Conservation (phyloP, 2,888 invertebrate genomes). For the Cephus pygmeus region DNA sequence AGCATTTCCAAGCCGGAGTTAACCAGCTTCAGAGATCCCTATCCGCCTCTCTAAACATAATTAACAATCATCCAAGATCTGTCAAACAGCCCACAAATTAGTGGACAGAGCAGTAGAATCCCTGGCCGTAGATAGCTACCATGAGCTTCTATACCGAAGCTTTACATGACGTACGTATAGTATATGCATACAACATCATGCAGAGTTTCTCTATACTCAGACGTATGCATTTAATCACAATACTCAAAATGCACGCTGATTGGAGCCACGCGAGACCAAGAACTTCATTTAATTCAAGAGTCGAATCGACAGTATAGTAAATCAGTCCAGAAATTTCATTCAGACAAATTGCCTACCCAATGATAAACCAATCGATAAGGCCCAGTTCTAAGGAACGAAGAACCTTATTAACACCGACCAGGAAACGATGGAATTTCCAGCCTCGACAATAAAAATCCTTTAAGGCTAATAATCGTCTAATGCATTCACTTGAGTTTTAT, state of each 20-base stretch:
- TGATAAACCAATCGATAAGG: neutral
- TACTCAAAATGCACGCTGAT: neutral
- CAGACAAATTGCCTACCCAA: neutral
- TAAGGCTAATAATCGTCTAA: neutral
- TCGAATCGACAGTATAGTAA: neutral
- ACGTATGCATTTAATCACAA: neutral
- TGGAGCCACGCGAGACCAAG: neutral
- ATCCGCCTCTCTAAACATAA: conserved; percentile 55
- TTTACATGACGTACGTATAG: conserved; percentile 14
- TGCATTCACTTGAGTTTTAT: neutral
- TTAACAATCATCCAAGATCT: conserved; percentile 63
- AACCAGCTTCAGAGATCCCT: conserved; percentile 11
- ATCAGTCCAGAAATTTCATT: neutral
- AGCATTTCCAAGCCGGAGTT: conserved; percentile 5
- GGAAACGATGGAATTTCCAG: neutral
- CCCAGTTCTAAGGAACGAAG: neutral
- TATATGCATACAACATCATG: neutral
- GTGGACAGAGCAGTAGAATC: conserved; percentile 47
- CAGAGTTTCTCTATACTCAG: neutral
- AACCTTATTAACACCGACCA: neutral
- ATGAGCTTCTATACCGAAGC: conserved; percentile 15
- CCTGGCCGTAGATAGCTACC: neutral
- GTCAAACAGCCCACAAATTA: conserved; percentile 62
- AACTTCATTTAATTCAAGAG: neutral
- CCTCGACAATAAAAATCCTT: neutral